Evolutionary conservation across 2,113 vertebrate genomes (phyloP), one percentile per base, ranked within the genome.

Genomic region (Rhinichthys klamathensis): DNA sequence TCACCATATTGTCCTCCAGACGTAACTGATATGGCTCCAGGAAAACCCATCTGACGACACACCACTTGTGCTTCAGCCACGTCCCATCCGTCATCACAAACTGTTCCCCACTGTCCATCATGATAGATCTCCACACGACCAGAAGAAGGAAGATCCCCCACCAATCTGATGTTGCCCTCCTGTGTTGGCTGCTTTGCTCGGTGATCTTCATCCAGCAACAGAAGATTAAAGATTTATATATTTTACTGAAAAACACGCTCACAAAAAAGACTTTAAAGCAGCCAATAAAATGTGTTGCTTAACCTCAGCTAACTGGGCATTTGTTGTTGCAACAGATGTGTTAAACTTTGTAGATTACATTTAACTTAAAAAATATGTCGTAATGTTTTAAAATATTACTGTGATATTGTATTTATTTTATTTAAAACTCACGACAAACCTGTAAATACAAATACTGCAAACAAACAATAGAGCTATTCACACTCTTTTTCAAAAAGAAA

Each of bases 21-120:
- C 21, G 89, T 83, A 0, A 92, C 92, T 23, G 91, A 79, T 5
- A 85, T 91, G 32, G 93, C 95, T 0, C 92, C 91, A 4, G 51
- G 44, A 54, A 93, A 96, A 0, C 90, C 89, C 69, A 95, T 92
- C 82, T 94, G 93, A 3, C 90, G 92, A 91, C 96, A 96, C 83
- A 95, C 94, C 16, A 96, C 94, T 1, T 56, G 77, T 13, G 94
- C 93, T 5, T 95, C 94, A 0, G 51, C 49, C 51, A 0, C 60
- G n/a, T 93, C 93, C 94, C 94, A 96, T 41, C 85, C 72, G 38
- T 95, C 94, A 10, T 95, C 94, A 73, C 95, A 95, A 85, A 96
- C 93, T 0, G 94, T 95, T 27, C 95, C 94, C 95, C 94, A 95
- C 85, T 70, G 80, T 4, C 94, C 93, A 0, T 85, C 41, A 49